A percentile compares a stretch with the other conserved stretches of the same genome.
Evolutionary conservation across 2,113 vertebrate species (phyloP).

Genomic region (Colaptes auratus): DNA sequence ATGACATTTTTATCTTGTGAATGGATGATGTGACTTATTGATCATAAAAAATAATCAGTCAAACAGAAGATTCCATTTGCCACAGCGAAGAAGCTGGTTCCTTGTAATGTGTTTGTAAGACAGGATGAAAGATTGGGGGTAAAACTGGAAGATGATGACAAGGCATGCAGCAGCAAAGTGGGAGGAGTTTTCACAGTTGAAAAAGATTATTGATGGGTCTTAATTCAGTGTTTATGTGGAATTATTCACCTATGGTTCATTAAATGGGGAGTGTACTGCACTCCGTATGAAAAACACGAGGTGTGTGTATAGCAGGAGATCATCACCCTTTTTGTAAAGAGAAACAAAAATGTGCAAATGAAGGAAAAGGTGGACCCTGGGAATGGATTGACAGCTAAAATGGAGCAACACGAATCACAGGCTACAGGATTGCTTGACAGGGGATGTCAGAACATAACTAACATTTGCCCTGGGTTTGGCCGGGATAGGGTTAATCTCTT

Average conservation of each 20-base stretch:
- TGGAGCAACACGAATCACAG: neutral
- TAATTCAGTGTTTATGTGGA: neutral
- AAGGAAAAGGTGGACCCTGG: neutral
- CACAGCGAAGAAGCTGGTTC: neutral
- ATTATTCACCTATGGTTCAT: neutral
- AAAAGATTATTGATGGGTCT: neutral
- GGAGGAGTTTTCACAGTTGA: neutral
- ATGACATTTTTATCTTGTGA: neutral
- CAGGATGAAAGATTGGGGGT: neutral
- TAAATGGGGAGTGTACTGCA: neutral
- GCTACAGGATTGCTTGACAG: neutral
- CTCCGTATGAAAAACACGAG: neutral
- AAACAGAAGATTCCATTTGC: neutral
- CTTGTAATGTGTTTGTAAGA: neutral
- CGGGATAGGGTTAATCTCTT: too few species aligned
- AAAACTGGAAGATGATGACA: neutral
- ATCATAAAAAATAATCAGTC: neutral
- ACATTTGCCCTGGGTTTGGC: too few species aligned
- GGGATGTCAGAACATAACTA: neutral
- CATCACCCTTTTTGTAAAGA: neutral
- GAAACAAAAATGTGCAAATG: neutral
- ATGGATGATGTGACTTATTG: neutral
- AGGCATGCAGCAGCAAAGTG: neutral
- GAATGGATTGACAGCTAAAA: neutral
- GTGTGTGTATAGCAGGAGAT: neutral